Conservation (phyloP, 1,140 invertebrate genomes). For the Frieseomelitta varia region DNA sequence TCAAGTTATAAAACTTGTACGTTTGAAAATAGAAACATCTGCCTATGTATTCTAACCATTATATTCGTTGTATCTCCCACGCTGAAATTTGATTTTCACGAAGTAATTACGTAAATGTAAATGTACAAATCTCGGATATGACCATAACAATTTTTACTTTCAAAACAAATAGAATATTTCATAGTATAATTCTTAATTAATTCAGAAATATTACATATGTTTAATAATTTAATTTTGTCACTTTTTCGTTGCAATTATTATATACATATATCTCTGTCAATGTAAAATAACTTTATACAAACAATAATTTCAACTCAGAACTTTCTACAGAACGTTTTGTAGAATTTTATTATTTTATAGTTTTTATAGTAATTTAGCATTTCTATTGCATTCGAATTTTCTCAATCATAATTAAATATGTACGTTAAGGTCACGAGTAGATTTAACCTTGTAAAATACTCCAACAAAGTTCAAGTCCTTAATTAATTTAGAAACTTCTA, state of each 20-base stretch:
- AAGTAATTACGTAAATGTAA: conserved; percentile 1
- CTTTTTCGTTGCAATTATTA: neutral
- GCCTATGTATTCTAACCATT: neutral
- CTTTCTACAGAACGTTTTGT: neutral
- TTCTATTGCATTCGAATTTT: neutral
- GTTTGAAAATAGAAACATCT: conserved; percentile 4
- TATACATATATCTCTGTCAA: neutral
- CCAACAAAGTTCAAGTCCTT: neutral
- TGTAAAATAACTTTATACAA: neutral
- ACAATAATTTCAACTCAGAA: neutral
- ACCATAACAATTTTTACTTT: neutral
- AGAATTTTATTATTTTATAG: neutral
- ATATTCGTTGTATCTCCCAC: neutral
- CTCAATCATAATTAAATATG: neutral
- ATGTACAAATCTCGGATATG: neutral
- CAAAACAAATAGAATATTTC: neutral
- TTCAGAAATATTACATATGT: neutral
- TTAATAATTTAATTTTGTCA: neutral
- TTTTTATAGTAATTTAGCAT: neutral
- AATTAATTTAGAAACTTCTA: neutral
- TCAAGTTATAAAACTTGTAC: neutral
- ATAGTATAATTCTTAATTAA: neutral
- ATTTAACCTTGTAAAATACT: neutral
- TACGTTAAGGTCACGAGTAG: neutral
- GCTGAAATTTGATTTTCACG: neutral